Evolutionary conservation across 2,797 vertebrate genomes (phyloP).

Genomic region (Peromyscus attwateri): DNA sequence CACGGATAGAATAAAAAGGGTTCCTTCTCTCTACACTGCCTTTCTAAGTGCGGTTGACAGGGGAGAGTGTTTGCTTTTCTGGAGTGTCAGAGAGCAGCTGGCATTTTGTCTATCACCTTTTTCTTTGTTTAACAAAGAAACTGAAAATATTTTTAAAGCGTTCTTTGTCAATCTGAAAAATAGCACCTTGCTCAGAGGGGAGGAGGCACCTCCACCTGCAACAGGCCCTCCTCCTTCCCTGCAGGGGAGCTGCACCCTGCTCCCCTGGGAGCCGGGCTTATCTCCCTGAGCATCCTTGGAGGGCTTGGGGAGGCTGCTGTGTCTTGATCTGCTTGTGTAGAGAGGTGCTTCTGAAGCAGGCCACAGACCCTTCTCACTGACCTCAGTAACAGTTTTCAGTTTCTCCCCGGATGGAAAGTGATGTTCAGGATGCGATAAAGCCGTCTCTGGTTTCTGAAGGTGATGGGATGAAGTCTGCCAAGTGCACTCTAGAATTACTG

Average conservation of each 20-base stretch:
- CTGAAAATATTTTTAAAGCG: conserved; percentile 50
- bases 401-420: conserved; percentile 61
- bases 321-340: background rate
- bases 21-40: background rate
- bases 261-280: background rate
- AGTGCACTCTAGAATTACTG: background rate
- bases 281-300: background rate
- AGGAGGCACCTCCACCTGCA: background rate
- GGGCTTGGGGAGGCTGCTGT: background rate
- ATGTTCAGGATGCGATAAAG: background rate
- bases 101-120: conserved; percentile 74
- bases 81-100: conserved; percentile 44
- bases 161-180: conserved; percentile 26
- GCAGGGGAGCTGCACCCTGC: too few relatives aligned
- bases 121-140: conserved; percentile 62
- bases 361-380: background rate
- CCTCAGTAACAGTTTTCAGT: background rate
- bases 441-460: background rate
- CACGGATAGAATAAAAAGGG: conserved; percentile 60
- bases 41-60: background rate
- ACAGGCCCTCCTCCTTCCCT: background rate
- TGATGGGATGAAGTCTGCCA: background rate
- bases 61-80: conserved; percentile 31
- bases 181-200: background rate
- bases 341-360: fast-evolving